phyloP scores from a whole-genome alignment of 2,797 vertebrate species.

The Echeneis naucrates region DNA sequence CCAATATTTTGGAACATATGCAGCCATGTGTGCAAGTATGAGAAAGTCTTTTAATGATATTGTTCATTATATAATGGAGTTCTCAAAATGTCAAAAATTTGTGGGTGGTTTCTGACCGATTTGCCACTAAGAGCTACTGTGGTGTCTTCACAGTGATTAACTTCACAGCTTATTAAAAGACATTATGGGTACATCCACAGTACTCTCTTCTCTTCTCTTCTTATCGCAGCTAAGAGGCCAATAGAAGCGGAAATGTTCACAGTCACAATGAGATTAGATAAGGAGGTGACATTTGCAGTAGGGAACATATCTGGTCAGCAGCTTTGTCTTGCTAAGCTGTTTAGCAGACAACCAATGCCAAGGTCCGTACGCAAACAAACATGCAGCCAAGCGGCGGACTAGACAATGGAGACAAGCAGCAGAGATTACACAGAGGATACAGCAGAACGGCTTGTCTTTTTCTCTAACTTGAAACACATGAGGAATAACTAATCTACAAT shows the following conservation, averaged over 20 bases:
- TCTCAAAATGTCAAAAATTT: neutral
- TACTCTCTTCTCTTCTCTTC: constrained; percentile 45
- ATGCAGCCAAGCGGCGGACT: constrained; percentile 33
- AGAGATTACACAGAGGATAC: constrained; percentile 7
- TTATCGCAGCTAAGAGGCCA: constrained; percentile 34
- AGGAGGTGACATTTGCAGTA: constrained; percentile 75
- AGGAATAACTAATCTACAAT: neutral
- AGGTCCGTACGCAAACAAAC: constrained; percentile 65
- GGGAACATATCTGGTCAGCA: constrained; percentile 83
- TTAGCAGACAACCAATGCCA: constrained; percentile 72
- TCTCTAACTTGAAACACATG: neutral
- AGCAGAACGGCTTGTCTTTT: neutral
- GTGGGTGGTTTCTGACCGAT: neutral
- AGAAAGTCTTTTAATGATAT: neutral
- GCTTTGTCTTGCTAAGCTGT: constrained; percentile 79
- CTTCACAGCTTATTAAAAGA: constrained; percentile 23
- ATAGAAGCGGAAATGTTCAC: constrained; percentile 37
- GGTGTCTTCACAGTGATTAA: neutral
- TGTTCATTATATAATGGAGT: neutral
- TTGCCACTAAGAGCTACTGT: neutral
- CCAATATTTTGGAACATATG: constrained; percentile 28
- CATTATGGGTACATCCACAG: neutral
- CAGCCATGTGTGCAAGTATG: too few relatives aligned
- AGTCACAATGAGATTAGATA: constrained; percentile 70
- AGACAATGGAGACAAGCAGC: constrained; percentile 27